These are phyloP conservation scores for Hippotragus niger DNA, from an alignment of 2,113 vertebrate species.

Conservation along the genomic window DNA sequence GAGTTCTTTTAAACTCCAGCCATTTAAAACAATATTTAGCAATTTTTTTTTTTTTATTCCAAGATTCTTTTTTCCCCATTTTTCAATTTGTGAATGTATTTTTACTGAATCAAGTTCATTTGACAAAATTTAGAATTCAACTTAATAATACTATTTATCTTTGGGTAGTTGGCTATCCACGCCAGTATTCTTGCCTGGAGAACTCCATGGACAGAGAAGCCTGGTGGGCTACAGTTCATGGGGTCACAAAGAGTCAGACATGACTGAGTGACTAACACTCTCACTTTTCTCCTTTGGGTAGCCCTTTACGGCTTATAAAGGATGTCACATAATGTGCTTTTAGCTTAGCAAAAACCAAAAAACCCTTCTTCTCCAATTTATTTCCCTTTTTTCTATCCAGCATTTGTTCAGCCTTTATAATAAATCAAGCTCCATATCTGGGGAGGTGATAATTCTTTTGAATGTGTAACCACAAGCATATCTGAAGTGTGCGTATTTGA, in stretches of 20 bases:
- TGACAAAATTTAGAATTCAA: constrained; percentile 6
- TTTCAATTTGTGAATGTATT: neutral
- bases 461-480: neutral
- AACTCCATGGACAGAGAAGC: neutral
- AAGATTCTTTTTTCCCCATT: neutral
- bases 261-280: neutral
- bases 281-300: neutral
- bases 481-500: neutral
- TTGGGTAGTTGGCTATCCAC: neutral
- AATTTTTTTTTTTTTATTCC: neutral
- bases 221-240: neutral
- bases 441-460: neutral
- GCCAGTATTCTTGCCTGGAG: neutral
- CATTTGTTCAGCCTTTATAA: neutral
- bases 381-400: neutral
- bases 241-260: neutral
- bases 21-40: constrained; percentile 51
- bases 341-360: neutral
- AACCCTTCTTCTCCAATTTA: neutral
- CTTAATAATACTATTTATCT: neutral
- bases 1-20: constrained; percentile 50
- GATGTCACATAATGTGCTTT: neutral
- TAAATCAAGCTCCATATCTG: neutral
- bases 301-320: neutral
- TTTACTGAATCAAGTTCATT: neutral